These are phyloP conservation scores for Ptychobarbus kaznakovi DNA, from an alignment of 2,797 vertebrate species.

Conservation along the genomic window DNA sequence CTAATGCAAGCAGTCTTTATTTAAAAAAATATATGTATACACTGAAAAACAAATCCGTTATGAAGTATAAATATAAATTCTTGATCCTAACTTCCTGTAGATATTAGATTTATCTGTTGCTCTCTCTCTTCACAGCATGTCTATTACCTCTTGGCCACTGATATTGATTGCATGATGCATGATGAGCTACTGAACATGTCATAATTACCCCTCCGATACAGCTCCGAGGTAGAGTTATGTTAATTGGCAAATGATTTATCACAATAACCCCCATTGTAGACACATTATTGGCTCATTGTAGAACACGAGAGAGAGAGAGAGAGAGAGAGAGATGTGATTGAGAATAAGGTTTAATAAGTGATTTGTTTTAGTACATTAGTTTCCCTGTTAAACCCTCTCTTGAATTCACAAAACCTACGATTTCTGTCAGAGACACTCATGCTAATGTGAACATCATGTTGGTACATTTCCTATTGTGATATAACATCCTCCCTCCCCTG, in stretches of 20 bases:
- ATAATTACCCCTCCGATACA: conserved; percentile 42
- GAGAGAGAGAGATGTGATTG: conserved; percentile 49
- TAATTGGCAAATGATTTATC: conserved; percentile 47
- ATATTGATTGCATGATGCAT: conserved; percentile 49
- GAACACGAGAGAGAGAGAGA: conserved; percentile 50
- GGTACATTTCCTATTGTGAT: conserved; percentile 23
- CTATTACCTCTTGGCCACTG: conserved; percentile 32
- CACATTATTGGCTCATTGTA: conserved; percentile 15
- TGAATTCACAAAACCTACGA: background rate
- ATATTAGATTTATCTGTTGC: conserved; percentile 4
- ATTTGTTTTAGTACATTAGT: conserved; percentile 22
- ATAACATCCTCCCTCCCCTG: conserved; percentile 32
- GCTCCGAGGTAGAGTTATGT: conserved; percentile 46
- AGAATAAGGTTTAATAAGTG: conserved; percentile 31
- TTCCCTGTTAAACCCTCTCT: background rate
- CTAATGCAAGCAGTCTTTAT: background rate
- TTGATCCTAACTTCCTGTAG: background rate
- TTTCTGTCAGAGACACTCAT: conserved; percentile 6
- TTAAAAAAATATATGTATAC: too few species aligned
- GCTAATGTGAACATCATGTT: conserved; percentile 24
- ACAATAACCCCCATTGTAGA: conserved; percentile 27
- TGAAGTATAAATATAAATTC: background rate
- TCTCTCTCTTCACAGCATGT: conserved; percentile 32
- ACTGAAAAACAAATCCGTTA: background rate
- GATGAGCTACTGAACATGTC: conserved; percentile 40